phyloP scores from a whole-genome alignment of 2,113 vertebrate species.

The Platycercus adscitus region DNA sequence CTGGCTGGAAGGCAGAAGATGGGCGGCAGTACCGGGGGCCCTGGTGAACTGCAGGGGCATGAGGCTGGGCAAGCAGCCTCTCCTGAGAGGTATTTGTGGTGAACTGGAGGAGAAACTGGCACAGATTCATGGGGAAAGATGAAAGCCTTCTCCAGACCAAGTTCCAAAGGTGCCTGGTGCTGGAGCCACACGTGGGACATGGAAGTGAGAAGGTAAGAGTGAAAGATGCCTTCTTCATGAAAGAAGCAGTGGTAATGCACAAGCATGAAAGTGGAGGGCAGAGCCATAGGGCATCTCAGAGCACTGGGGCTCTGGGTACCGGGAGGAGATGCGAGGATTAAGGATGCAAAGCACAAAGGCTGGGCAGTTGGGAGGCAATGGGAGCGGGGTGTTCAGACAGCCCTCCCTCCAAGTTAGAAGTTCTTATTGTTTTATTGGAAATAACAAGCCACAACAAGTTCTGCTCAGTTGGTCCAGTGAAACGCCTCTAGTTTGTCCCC shows the following conservation, averaged over 20 bases:
- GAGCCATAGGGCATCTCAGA: neutral
- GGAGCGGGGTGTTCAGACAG: neutral
- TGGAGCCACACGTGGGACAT: neutral
- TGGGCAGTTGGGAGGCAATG: accelerated
- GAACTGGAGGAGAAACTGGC: neutral
- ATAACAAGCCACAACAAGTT: neutral
- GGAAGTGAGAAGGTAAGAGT: neutral
- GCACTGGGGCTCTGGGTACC: neutral
- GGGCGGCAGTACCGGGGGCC: neutral
- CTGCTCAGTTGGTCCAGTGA: neutral
- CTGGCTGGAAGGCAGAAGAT: neutral
- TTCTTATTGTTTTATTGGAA: accelerated
- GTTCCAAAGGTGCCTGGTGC: neutral
- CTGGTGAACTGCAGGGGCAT: neutral
- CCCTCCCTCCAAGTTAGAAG: accelerated
- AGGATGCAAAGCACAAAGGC: neutral
- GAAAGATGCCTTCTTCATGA: neutral
- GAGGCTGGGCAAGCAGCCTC: neutral
- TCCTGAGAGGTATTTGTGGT: neutral
- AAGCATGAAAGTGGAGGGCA: too few relatives aligned
- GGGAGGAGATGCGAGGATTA: neutral
- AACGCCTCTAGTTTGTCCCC: neutral
- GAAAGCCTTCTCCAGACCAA: neutral
- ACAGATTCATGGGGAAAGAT: too few relatives aligned
- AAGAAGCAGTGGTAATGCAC: neutral